A percentile compares a stretch with the other conserved stretches of the same genome.
Conservation (phyloP, 2,888 invertebrate genomes). For the Neocrepidodera transversa region DNA sequence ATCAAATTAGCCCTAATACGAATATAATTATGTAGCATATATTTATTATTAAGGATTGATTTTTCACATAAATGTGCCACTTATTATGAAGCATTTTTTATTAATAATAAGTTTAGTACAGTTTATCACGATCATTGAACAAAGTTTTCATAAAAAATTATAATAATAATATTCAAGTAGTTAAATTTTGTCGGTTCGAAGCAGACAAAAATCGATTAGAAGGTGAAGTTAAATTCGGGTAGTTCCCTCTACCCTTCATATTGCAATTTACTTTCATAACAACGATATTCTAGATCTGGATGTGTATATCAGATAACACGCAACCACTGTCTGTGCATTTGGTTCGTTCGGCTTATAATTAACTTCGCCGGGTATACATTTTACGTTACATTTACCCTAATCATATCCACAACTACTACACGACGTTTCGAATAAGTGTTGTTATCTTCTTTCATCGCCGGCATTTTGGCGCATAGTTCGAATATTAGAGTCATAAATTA, state of each 20-base stretch:
- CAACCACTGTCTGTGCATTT: conserved; percentile 19
- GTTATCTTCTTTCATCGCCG: conserved; percentile 18
- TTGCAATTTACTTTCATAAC: conserved; percentile 12
- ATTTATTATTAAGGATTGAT: too few species aligned
- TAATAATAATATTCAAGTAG: too few species aligned
- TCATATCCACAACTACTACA: not conserved
- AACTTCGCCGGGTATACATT: conserved; percentile 14
- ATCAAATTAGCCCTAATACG: too few species aligned
- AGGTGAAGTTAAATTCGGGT: not conserved
- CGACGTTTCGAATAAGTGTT: conserved; percentile 18
- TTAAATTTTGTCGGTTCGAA: not conserved
- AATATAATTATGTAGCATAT: too few species aligned
- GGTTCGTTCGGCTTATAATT: conserved; percentile 14
- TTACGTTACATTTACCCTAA: conserved; percentile 11
- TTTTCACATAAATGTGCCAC: too few species aligned
- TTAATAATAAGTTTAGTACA: too few species aligned
- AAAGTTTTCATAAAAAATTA: too few species aligned
- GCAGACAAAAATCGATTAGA: not conserved
- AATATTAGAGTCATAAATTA: conserved; percentile 1
- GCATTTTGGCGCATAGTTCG: conserved; percentile 5
- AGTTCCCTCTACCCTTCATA: not conserved
- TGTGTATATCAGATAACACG: conserved; percentile 21
- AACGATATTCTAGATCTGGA: conserved; percentile 10
- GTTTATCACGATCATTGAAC: too few species aligned
- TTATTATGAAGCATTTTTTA: too few species aligned